A percentile compares a stretch with the other conserved stretches of the same genome.
These are phyloP conservation scores for Polyergus mexicanus DNA, from an alignment of 1,140 invertebrate genomes.

Conservation along the genomic window DNA sequence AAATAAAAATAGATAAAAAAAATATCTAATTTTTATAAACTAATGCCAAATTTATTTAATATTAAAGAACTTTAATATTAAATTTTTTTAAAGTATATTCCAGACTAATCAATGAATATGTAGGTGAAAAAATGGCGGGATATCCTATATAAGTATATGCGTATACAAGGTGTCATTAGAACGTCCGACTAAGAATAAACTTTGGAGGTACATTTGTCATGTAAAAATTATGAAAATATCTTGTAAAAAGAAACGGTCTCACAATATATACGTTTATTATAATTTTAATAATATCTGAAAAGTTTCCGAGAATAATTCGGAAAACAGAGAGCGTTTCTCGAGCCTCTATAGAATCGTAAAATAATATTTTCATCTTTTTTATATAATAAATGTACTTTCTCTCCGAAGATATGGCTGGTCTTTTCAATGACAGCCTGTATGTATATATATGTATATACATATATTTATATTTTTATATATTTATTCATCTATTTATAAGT, in stretches of 20 bases:
- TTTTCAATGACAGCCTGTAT: slow-evolving; percentile 1
- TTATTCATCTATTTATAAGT: slow-evolving; percentile 77
- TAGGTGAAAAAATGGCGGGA: neutral
- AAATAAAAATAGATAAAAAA: neutral
- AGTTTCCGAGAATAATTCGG: neutral
- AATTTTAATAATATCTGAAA: neutral
- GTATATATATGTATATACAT: slow-evolving; percentile 41
- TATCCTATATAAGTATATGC: neutral
- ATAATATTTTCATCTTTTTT: neutral
- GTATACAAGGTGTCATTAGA: neutral
- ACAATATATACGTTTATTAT: neutral
- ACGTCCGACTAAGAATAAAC: neutral
- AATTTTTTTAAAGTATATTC: neutral
- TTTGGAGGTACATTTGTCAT: neutral
- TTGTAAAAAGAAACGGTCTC: neutral
- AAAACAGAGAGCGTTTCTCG: slow-evolving; percentile 1
- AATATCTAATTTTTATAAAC: neutral
- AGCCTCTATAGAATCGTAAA: neutral
- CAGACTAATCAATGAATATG: neutral
- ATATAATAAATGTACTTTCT: neutral
- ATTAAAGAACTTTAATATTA: neutral
- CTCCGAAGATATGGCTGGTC: neutral
- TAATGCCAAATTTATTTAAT: neutral
- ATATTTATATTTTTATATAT: slow-evolving; percentile 54
- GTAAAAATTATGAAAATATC: neutral